Conservation (phyloP, 2,888 invertebrate species). For the Caenorhabditis sp. region DNA sequence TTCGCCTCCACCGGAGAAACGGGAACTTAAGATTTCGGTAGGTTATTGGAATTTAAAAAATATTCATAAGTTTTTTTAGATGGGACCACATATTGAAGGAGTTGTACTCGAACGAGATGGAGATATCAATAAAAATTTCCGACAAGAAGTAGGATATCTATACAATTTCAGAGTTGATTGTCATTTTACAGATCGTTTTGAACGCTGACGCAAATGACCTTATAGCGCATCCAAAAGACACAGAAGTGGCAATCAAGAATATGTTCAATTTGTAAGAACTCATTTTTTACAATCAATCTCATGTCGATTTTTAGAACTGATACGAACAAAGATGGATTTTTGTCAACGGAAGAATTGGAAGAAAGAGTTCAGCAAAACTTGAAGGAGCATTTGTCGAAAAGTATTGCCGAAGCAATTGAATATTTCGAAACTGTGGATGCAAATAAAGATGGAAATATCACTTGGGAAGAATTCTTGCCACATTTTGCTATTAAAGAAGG, state of each 20-base stretch:
- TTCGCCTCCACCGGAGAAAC: not conserved
- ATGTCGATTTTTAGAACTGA: constrained; percentile 71
- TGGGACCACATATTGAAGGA: constrained; percentile 72
- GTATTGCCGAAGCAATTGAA: constrained; percentile 69
- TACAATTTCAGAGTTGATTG: no score
- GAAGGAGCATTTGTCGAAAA: constrained; percentile 72
- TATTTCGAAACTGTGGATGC: constrained; percentile 43
- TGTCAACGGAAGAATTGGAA: constrained; percentile 71
- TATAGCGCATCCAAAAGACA: constrained; percentile 60
- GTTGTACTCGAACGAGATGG: constrained; percentile 74
- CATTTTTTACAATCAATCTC: not conserved
- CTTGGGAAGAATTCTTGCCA: constrained; percentile 84
- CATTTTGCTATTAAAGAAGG: constrained; percentile 78
- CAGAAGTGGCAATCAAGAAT: constrained; percentile 66
- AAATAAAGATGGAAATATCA: constrained; percentile 66
- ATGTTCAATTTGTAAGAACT: constrained; percentile 62
- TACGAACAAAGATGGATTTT: constrained; percentile 67
- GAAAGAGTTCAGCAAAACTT: constrained; percentile 72
- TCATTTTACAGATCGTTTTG: constrained; percentile 13
- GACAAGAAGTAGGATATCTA: constrained; percentile 71
- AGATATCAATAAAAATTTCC: constrained; percentile 73
- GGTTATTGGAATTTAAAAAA: not conserved
- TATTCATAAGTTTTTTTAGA: not conserved
- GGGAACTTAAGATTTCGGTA: not conserved
- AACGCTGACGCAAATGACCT: not conserved